Evolutionary conservation across 2,888 invertebrate genomes (phyloP), one percentile per base, ranked within the genome.

Genomic region (Trichogramma evanescens): DNA sequence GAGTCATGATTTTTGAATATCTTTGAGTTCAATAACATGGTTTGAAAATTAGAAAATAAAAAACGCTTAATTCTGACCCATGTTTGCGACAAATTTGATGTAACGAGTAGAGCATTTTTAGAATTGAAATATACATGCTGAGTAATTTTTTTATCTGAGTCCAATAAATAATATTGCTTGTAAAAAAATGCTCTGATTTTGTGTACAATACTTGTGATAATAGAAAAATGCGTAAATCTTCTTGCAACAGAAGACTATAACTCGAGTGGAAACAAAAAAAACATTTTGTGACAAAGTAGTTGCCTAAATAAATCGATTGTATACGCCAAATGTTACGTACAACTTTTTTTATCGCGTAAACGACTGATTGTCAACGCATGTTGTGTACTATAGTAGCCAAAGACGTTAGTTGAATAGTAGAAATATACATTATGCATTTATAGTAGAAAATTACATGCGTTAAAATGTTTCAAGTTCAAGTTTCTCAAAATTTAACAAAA

Each of bases 181-280:
- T 26, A 26, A 26, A 26, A 26, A 55, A 55, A 52, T 5, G 48
- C 56, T 60, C 51, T 26, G 26, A 52, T 54, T 58, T 63, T 50
- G 49, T 63, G 60, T 60, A 59, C 49, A 60, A 63, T 60, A 46
- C 53, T 55, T 63, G 63, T 63, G 63, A 63, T 63, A 63, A 57
- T 57, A 63, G 55, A 44, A 60, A 50, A 50, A 26, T 26, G 26
- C 26, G 53, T 38, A 44, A 63, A 54, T 49, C 10, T 58, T 57
- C 48, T 63, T 60, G 55, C 48, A 60, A 52, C 58, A 60, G 60
- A 50, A 54, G 38, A 41, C 40, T 10, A 26, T 49, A 52, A 59
- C 54, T 54, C 54, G 46, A 58, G 46, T 13, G 46, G 46, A 46
- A 38, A 54, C 50, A 57, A 60, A 54, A 50, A 61, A 63, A 40